Conservation (phyloP, 2,113 vertebrate genomes). For the Melanerpes aurifrons region DNA sequence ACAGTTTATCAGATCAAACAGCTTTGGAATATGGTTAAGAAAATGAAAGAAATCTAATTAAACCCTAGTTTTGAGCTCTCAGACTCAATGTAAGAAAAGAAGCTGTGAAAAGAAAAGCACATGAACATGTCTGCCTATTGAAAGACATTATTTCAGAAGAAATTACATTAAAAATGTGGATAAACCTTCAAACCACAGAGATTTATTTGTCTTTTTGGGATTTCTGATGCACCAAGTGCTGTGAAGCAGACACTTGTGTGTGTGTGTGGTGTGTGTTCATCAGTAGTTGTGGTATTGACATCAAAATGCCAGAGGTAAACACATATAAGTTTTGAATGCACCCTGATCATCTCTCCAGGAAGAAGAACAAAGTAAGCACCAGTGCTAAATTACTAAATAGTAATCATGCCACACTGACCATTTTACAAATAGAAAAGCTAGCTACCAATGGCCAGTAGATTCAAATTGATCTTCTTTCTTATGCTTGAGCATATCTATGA, state of each 20-base stretch:
- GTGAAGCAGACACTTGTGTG: background rate
- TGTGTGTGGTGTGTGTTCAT: background rate
- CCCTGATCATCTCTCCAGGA: background rate
- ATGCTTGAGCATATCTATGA: background rate
- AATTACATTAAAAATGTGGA: background rate
- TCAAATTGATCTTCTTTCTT: background rate
- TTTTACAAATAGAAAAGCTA: background rate
- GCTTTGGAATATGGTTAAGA: background rate
- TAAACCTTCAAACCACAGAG: background rate
- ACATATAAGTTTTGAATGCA: background rate
- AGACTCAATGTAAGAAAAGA: background rate
- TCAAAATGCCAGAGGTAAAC: background rate
- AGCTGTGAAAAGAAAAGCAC: background rate
- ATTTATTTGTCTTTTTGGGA: background rate
- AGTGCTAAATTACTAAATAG: fast-evolving
- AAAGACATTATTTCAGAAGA: background rate
- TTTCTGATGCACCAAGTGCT: background rate
- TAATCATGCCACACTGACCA: background rate
- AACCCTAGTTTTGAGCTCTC: background rate
- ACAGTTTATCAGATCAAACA: background rate
- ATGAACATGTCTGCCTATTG: background rate
- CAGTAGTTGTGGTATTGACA: background rate
- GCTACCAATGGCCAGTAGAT: fast-evolving
- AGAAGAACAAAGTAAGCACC: background rate
- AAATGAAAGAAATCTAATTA: background rate